Evolutionary conservation across 2,113 vertebrate species (phyloP).

Genomic region (Amblyornis subalaris): DNA sequence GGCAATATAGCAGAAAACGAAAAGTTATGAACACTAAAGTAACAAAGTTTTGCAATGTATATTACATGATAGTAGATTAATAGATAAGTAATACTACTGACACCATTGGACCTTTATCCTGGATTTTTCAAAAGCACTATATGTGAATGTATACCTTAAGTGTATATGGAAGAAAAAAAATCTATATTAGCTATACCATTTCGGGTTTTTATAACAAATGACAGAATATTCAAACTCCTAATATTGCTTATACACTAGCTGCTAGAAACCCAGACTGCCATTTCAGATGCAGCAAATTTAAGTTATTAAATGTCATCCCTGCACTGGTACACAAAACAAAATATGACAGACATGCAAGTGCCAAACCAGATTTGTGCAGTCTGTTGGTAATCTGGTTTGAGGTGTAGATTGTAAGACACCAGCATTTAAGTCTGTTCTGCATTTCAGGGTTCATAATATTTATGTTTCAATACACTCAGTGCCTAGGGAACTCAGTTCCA

Average conservation of each 20-base stretch:
- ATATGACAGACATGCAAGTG: background rate
- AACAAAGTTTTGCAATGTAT: background rate
- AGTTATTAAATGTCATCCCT: background rate
- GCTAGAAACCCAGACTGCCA: background rate
- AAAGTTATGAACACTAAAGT: background rate
- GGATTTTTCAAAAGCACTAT: background rate
- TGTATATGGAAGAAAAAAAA: background rate
- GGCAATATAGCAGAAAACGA: background rate
- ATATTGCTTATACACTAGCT: background rate
- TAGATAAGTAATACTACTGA: background rate
- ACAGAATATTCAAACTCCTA: background rate
- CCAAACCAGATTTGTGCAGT: background rate
- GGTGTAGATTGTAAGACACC: background rate
- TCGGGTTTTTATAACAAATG: background rate
- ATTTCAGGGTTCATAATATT: background rate
- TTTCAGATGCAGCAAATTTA: background rate
- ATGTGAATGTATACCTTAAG: background rate
- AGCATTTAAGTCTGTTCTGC: background rate
- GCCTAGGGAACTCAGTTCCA: background rate
- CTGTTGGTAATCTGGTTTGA: background rate
- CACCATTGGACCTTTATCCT: background rate
- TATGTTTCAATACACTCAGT: background rate
- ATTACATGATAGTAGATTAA: background rate
- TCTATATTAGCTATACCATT: background rate
- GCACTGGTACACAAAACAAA: background rate